Percentiles rank a stretch among this genome's conserved stretches.
Conservation (phyloP, 2,797 vertebrate species). For the Threskiornis aethiopicus region DNA sequence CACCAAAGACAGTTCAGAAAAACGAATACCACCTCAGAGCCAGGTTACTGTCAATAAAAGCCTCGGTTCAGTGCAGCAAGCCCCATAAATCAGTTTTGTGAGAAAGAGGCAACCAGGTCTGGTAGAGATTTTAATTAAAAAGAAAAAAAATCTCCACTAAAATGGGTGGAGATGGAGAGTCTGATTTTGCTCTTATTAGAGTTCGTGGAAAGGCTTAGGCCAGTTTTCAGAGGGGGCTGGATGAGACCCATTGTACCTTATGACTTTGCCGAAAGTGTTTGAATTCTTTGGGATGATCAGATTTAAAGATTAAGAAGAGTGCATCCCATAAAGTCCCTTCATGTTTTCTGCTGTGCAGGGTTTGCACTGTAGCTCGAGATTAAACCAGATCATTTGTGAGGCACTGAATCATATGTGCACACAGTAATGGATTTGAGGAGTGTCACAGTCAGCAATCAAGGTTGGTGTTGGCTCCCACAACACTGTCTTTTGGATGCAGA, state of each 20-base stretch:
- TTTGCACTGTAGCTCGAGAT: background rate
- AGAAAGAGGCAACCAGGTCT: background rate
- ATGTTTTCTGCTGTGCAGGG: background rate
- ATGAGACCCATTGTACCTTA: background rate
- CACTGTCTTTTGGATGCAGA: background rate
- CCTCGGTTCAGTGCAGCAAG: rapidly evolving
- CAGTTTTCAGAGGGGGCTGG: background rate
- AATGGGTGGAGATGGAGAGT: background rate
- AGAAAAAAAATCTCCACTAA: background rate
- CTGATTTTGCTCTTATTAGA: background rate
- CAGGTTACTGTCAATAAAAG: constrained; percentile 2
- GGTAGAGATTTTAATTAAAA: constrained; percentile 8
- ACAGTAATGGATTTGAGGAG: background rate
- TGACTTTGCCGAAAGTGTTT: background rate
- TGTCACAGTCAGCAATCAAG: background rate
- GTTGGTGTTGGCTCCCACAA: background rate
- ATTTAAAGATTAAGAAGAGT: background rate
- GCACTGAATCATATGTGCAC: background rate
- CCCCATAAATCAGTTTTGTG: constrained; percentile 10
- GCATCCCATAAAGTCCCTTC: background rate
- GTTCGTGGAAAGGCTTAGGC: background rate
- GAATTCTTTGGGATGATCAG: background rate
- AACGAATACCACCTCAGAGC: background rate
- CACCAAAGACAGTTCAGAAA: background rate
- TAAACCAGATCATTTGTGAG: background rate